Conservation (phyloP, 2,888 invertebrate species). For the Dorcus hopei region DNA sequence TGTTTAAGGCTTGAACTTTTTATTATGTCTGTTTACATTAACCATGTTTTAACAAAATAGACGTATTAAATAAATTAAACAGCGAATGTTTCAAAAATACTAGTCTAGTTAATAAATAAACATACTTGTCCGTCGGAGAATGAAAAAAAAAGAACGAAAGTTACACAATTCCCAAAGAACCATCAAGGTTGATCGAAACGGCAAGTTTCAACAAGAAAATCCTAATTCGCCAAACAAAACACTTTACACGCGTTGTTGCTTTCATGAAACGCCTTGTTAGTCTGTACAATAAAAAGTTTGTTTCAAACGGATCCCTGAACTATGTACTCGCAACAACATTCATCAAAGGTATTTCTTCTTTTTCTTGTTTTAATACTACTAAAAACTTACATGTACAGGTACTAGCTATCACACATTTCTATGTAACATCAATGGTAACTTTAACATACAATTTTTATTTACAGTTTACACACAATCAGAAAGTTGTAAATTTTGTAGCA, state of each 20-base stretch:
- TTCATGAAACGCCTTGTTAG: no score
- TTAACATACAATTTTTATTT: conserved; percentile 27
- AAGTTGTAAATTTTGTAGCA: conserved; percentile 27
- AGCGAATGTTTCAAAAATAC: not conserved
- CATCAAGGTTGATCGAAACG: not conserved
- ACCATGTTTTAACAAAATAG: conserved; percentile 19
- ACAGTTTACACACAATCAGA: conserved; percentile 15
- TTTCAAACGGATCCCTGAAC: no score
- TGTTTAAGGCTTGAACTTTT: conserved; percentile 8
- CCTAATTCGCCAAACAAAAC: not conserved
- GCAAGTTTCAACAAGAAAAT: not conserved
- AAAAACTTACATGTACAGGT: conserved; percentile 32
- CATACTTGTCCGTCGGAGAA: not conserved
- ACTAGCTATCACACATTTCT: conserved; percentile 40
- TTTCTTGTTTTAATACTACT: conserved; percentile 10
- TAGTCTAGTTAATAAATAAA: not conserved
- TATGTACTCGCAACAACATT: no score
- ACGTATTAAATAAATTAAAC: conserved; percentile 17
- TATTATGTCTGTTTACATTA: conserved; percentile 12
- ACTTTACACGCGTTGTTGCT: not conserved
- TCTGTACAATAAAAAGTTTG: no score
- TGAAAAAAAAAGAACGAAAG: not conserved
- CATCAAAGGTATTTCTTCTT: no score
- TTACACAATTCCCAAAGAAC: not conserved
- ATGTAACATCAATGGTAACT: conserved; percentile 36